These are phyloP conservation scores for Todus mexicanus DNA, from an alignment of 2,797 vertebrate genomes.

Conservation along the genomic window DNA sequence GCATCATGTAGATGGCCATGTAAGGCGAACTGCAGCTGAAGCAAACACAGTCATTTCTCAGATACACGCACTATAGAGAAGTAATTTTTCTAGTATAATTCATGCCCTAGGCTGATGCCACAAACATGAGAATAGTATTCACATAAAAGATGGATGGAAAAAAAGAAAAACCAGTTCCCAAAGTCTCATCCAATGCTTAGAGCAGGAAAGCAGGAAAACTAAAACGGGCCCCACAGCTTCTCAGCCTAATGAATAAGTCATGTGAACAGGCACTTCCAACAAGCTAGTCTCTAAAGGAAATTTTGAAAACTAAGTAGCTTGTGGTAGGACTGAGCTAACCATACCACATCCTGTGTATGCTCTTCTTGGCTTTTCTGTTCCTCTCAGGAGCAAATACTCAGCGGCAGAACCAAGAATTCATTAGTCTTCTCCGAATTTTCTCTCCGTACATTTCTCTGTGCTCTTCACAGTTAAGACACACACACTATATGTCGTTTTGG, in stretches of 20 bases:
- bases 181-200: not conserved
- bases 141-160: not conserved
- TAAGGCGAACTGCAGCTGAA: not conserved
- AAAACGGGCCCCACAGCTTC: not conserved
- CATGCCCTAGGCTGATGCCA: not conserved
- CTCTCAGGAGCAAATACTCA: not conserved
- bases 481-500: not conserved
- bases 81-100: not conserved
- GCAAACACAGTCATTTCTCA: not conserved
- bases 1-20: rapidly evolving
- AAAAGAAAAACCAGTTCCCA: not conserved
- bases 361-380: not conserved
- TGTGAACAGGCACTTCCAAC: not conserved
- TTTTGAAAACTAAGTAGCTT: not conserved
- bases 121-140: not conserved
- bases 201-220: not conserved
- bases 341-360: not conserved
- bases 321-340: not conserved
- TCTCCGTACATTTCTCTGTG: not conserved
- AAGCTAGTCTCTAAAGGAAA: not conserved
- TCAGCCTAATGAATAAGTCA: not conserved
- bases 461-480: not conserved
- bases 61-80: not conserved
- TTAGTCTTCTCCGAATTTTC: not conserved
- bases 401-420: not conserved